phyloP scores from a whole-genome alignment of 2,888 invertebrate species.

The Pycnomerus fuliginosus region DNA sequence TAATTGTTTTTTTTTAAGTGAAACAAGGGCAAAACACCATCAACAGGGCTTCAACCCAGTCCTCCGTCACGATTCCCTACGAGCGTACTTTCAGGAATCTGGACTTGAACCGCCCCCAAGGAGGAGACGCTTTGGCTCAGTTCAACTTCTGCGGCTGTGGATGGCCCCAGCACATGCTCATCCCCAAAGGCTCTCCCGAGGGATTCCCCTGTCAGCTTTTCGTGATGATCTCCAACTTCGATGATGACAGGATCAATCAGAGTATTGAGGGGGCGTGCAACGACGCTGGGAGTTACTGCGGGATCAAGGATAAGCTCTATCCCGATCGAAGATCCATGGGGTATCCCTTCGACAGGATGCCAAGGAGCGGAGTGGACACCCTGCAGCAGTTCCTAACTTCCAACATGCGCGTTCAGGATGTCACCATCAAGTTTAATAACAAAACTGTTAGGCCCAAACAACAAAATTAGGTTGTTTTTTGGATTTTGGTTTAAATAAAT shows the following conservation, averaged over 20 bases:
- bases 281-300: conserved; percentile 77
- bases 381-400: conserved; percentile 69
- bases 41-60: conserved; percentile 65
- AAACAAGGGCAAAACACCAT: conserved; percentile 66
- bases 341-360: conserved; percentile 73
- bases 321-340: conserved; percentile 85
- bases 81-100: conserved; percentile 75
- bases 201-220: conserved; percentile 71
- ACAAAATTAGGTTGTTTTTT: no score
- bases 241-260: conserved; percentile 62
- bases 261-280: conserved; percentile 59
- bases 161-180: conserved; percentile 80
- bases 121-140: conserved; percentile 54
- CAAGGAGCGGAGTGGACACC: conserved; percentile 59
- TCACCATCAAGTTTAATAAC: conserved; percentile 63
- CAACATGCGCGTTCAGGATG: conserved; percentile 69
- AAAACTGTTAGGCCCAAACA: conserved; percentile 49
- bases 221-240: conserved; percentile 74
- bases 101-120: conserved; percentile 60
- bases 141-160: conserved; percentile 86
- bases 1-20: conserved; percentile 52
- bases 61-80: conserved; percentile 79
- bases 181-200: conserved; percentile 67
- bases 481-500: no score
- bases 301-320: conserved; percentile 72